Conservation (phyloP, 2,888 invertebrate species). For the Calliopum simillimum region DNA sequence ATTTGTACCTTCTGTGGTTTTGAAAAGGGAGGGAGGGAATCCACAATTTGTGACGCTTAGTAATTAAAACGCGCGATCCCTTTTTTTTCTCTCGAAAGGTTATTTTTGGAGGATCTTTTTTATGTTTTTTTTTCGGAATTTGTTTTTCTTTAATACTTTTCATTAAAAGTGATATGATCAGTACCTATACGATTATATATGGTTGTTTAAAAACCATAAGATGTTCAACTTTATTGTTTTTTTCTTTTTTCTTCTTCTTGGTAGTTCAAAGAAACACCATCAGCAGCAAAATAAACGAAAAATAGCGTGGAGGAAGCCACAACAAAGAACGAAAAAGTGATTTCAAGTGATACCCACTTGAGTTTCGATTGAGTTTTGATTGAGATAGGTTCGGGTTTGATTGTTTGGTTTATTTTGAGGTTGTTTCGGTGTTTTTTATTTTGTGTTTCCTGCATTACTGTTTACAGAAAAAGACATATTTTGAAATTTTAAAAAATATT, state of each 20-base stretch:
- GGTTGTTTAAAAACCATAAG: slow-evolving; percentile 9
- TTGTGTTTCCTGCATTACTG: too few species aligned
- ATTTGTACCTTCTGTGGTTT: neutral
- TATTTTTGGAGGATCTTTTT: neutral
- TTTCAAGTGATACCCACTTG: slow-evolving; percentile 29
- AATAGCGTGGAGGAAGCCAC: neutral
- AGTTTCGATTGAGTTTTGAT: slow-evolving; percentile 23
- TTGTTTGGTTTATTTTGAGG: neutral
- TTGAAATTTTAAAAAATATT: too few species aligned
- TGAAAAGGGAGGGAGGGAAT: too few species aligned
- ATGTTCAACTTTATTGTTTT: slow-evolving; percentile 16
- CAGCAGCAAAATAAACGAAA: neutral
- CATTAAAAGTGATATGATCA: slow-evolving; percentile 30
- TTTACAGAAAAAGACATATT: too few species aligned
- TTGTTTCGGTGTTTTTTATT: too few species aligned
- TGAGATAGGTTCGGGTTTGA: slow-evolving; percentile 31
- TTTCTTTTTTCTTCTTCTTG: too few species aligned
- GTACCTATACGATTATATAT: neutral
- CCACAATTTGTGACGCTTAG: neutral
- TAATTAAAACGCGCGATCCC: slow-evolving; percentile 1
- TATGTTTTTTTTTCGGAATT: slow-evolving; percentile 23
- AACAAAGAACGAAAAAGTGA: neutral
- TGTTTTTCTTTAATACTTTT: slow-evolving; percentile 28
- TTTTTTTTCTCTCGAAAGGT: neutral
- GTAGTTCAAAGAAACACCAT: neutral